phyloP scores from a whole-genome alignment of 2,113 vertebrate genomes.

The Candoia aspera region DNA sequence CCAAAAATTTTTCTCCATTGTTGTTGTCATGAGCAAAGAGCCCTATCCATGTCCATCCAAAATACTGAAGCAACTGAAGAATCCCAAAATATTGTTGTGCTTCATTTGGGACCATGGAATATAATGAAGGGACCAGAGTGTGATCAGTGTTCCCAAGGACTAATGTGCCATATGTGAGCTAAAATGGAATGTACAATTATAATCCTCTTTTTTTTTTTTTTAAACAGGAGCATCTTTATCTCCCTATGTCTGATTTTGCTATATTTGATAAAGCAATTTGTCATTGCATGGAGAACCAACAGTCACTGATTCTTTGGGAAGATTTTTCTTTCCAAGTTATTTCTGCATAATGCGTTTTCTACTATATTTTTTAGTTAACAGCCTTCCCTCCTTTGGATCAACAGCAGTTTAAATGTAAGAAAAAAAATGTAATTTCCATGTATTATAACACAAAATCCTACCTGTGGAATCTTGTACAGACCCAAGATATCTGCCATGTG shows the following conservation, averaged over 20 bases:
- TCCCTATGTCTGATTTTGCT: background rate
- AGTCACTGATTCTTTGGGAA: no score
- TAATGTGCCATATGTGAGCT: slow-evolving; percentile 6
- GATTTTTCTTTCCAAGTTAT: no score
- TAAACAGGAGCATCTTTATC: background rate
- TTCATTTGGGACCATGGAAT: slow-evolving; percentile 3
- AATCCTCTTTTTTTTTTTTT: no score
- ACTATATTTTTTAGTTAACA: no score
- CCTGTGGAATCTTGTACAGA: slow-evolving; percentile 20
- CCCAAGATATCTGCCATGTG: background rate
- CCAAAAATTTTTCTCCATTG: background rate
- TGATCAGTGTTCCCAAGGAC: background rate
- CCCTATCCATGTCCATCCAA: background rate
- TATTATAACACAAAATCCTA: background rate
- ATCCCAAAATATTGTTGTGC: background rate
- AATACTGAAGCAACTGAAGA: background rate
- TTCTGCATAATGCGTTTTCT: no score
- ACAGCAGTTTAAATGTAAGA: no score
- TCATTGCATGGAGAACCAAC: no score
- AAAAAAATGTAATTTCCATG: background rate
- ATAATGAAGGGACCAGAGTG: background rate
- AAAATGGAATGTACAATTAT: background rate
- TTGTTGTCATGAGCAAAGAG: background rate
- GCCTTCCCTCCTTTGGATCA: no score
- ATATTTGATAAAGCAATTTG: no score